These are phyloP conservation scores for Axea sp. DNA, from an alignment of 2,888 invertebrate species.

Conservation along the genomic window DNA sequence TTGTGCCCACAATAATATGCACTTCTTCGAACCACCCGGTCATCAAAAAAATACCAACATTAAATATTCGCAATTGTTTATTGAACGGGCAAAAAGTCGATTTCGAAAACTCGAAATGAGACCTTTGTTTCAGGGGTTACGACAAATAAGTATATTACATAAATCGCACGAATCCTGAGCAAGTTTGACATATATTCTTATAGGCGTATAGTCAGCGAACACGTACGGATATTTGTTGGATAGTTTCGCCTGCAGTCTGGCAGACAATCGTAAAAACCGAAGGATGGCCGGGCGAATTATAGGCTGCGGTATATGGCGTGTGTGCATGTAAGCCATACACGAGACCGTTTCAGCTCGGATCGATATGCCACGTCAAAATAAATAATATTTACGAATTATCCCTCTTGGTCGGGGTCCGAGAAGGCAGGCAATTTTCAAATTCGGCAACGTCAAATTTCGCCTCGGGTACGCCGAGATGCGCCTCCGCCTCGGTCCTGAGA, in stretches of 20 bases:
- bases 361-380: slow-evolving; percentile 68
- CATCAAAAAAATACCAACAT: too few relatives aligned
- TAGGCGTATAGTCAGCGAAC: slow-evolving; percentile 45
- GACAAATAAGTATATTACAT: slow-evolving; percentile 54
- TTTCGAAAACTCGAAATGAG: slow-evolving; percentile 5
- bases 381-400: slow-evolving; percentile 70
- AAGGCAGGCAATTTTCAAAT: slow-evolving; percentile 64
- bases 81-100: too few relatives aligned
- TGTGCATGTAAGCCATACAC: slow-evolving; percentile 60
- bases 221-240: slow-evolving; percentile 58
- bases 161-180: slow-evolving; percentile 45
- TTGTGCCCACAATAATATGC: too few relatives aligned
- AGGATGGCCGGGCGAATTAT: slow-evolving; percentile 78
- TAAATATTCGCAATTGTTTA: too few relatives aligned
- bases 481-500: slow-evolving; percentile 42
- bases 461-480: slow-evolving; percentile 46
- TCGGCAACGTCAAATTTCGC: slow-evolving; percentile 61
- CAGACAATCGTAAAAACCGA: slow-evolving; percentile 79
- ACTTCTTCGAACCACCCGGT: too few relatives aligned
- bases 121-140: slow-evolving; percentile 32
- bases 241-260: slow-evolving; percentile 70
- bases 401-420: slow-evolving; percentile 62
- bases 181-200: slow-evolving; percentile 55
- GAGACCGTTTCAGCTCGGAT: slow-evolving; percentile 60
- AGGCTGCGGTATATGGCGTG: slow-evolving; percentile 72